Percentiles rank a stretch among this genome's conserved stretches.
Evolutionary conservation across 2,888 invertebrate genomes (phyloP).

Genomic region (Diabrotica balteata): DNA sequence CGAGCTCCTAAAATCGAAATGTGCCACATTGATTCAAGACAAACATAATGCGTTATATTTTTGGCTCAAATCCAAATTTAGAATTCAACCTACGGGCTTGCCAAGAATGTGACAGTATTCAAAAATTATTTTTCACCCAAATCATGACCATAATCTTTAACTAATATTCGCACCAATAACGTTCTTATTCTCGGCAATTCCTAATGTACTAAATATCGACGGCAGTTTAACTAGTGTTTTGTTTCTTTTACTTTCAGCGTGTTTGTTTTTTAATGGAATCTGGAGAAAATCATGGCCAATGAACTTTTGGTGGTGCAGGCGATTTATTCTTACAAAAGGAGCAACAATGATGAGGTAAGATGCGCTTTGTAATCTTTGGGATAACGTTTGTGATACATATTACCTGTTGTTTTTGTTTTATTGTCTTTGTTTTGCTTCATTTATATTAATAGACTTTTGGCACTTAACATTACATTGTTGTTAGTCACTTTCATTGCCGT

Average conservation of each 20-base stretch:
- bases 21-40: slow-evolving; percentile 43
- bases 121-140: slow-evolving; percentile 55
- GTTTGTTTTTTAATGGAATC: slow-evolving; percentile 25
- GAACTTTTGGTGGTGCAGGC: slow-evolving; percentile 83
- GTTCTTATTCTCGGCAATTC: slow-evolving; percentile 5
- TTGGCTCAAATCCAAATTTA: slow-evolving; percentile 53
- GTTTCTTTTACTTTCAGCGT: slow-evolving; percentile 24
- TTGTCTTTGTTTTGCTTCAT: slow-evolving; percentile 5
- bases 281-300: slow-evolving; percentile 61
- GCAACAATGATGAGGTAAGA: slow-evolving; percentile 94
- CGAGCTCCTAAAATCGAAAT: slow-evolving; percentile 28
- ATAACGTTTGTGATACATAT: background rate
- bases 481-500: slow-evolving; percentile 2
- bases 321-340: slow-evolving; percentile 91
- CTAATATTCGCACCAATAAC: slow-evolving; percentile 8
- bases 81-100: slow-evolving; percentile 47
- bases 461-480: background rate
- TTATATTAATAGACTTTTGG: slow-evolving; percentile 21
- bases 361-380: background rate
- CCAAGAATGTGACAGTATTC: slow-evolving; percentile 61
- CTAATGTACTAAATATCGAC: background rate
- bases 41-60: slow-evolving; percentile 48
- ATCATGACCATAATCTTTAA: slow-evolving; percentile 47
- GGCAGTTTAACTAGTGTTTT: slow-evolving; percentile 4
- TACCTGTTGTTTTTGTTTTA: slow-evolving; percentile 4